Conservation (phyloP, 2,888 invertebrate species). For the Argynnis bischoffii region DNA sequence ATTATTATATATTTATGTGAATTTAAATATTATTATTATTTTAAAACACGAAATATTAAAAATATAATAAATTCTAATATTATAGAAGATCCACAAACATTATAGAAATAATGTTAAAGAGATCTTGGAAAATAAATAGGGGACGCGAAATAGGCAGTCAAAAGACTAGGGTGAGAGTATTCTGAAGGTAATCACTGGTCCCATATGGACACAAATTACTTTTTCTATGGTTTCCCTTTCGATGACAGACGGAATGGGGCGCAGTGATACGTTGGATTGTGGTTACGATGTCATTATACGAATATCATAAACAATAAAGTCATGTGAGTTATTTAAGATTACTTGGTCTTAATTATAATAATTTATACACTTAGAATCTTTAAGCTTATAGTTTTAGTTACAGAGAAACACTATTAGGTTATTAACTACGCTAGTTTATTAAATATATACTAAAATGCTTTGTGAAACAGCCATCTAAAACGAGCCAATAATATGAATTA, state of each 20-base stretch:
- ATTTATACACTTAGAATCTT: background rate
- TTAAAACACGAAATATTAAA: too few relatives aligned
- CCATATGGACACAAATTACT: slow-evolving; percentile 82
- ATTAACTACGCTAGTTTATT: too few relatives aligned
- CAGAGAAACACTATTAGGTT: too few relatives aligned
- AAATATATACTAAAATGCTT: too few relatives aligned
- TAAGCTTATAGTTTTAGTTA: too few relatives aligned
- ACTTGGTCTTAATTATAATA: background rate
- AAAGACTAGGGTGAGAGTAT: slow-evolving; percentile 71
- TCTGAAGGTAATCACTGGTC: slow-evolving; percentile 78
- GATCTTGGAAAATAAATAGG: slow-evolving; percentile 65
- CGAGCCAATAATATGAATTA: too few relatives aligned
- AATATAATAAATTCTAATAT: too few relatives aligned
- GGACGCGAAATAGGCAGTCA: slow-evolving; percentile 63
- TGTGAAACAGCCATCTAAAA: too few relatives aligned
- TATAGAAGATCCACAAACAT: slow-evolving; percentile 9
- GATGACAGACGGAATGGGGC: slow-evolving; percentile 75
- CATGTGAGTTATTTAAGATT: slow-evolving; percentile 4
- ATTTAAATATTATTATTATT: too few relatives aligned
- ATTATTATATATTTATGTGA: too few relatives aligned
- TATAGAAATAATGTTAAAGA: slow-evolving; percentile 61
- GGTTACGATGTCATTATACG: slow-evolving; percentile 40
- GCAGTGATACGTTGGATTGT: slow-evolving; percentile 41
- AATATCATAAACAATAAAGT: slow-evolving; percentile 45
- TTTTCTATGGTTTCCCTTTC: slow-evolving; percentile 67